These are phyloP conservation scores for Zaprionus davidi DNA, from an alignment of 1,140 invertebrate genomes.

Conservation along the genomic window DNA sequence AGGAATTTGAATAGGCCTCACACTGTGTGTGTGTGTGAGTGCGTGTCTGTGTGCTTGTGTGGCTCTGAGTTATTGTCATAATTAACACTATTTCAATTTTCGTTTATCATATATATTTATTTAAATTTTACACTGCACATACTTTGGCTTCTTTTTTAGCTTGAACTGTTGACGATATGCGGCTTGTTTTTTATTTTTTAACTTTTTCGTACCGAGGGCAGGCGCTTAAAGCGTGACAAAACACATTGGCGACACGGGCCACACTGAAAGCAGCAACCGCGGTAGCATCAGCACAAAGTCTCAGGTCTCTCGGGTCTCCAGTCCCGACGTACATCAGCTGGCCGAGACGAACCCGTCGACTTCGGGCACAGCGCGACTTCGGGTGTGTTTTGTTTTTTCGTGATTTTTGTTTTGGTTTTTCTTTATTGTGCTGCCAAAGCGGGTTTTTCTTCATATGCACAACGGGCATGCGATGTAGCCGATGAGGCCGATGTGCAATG, in stretches of 20 bases:
- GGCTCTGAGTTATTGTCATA: slow-evolving; percentile 7
- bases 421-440: slow-evolving; percentile 37
- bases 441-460: slow-evolving; percentile 57
- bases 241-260: slow-evolving; percentile 81
- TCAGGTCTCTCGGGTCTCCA: slow-evolving; percentile 41
- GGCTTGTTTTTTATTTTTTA: slow-evolving; percentile 19
- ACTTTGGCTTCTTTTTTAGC: slow-evolving; percentile 46
- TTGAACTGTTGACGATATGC: slow-evolving; percentile 29
- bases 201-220: slow-evolving; percentile 48
- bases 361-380: slow-evolving; percentile 21
- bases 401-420: slow-evolving; percentile 46
- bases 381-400: slow-evolving; percentile 34
- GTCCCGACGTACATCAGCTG: slow-evolving; percentile 61
- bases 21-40: slow-evolving; percentile 21
- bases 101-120: slow-evolving; percentile 20
- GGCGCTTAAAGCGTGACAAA: slow-evolving; percentile 78
- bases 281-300: slow-evolving; percentile 81
- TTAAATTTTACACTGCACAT: slow-evolving; percentile 56
- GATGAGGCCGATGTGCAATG: slow-evolving; percentile 20
- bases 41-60: slow-evolving; percentile 5
- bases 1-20: slow-evolving; percentile 44
- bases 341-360: slow-evolving; percentile 37
- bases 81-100: slow-evolving; percentile 33
- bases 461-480: not conserved
- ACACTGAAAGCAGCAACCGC: slow-evolving; percentile 74